A percentile compares a stretch with the other conserved stretches of the same genome.
phyloP scores from a whole-genome alignment of 1,140 invertebrate species.

The Zaprionus nigranus region DNA sequence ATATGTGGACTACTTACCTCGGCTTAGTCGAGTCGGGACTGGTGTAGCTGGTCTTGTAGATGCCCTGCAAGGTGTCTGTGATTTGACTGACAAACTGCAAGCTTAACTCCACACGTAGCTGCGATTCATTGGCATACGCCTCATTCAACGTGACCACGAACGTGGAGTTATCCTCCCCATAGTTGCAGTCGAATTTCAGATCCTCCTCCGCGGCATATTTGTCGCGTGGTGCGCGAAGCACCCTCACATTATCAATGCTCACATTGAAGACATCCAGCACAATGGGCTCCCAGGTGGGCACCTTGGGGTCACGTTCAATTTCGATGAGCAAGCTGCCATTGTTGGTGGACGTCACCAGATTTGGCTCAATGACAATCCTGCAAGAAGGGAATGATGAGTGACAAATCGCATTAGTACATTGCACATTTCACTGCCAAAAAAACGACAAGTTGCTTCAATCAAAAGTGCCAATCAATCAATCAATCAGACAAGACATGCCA shows the following conservation, averaged over 20 bases:
- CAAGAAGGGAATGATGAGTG: conserved; percentile 29
- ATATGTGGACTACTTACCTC: conserved; percentile 86
- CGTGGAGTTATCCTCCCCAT: conserved; percentile 72
- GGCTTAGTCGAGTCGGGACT: conserved; percentile 86
- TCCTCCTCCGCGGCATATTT: conserved; percentile 62
- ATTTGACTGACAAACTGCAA: conserved; percentile 89
- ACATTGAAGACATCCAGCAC: conserved; percentile 81
- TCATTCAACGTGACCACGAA: conserved; percentile 68
- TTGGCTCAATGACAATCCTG: conserved; percentile 81
- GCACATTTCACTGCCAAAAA: conserved; percentile 53
- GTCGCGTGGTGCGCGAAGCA: conserved; percentile 46
- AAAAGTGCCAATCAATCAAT: conserved; percentile 80
- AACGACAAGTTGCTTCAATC: conserved; percentile 60
- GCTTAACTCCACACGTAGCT: conserved; percentile 82
- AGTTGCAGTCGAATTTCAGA: conserved; percentile 76
- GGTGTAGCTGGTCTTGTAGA: conserved; percentile 91
- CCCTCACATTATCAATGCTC: conserved; percentile 74
- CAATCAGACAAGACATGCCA: conserved; percentile 30
- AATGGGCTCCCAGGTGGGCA: conserved; percentile 72
- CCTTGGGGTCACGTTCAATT: conserved; percentile 70
- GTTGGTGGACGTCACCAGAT: conserved; percentile 58
- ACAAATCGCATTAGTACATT: conserved; percentile 20
- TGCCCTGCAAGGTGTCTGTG: conserved; percentile 89
- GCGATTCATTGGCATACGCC: conserved; percentile 38
- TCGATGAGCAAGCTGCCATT: conserved; percentile 77